Base-by-base conservation (phyloP, 2,113 vertebrate species). In the Podocnemis expansa region DNA sequence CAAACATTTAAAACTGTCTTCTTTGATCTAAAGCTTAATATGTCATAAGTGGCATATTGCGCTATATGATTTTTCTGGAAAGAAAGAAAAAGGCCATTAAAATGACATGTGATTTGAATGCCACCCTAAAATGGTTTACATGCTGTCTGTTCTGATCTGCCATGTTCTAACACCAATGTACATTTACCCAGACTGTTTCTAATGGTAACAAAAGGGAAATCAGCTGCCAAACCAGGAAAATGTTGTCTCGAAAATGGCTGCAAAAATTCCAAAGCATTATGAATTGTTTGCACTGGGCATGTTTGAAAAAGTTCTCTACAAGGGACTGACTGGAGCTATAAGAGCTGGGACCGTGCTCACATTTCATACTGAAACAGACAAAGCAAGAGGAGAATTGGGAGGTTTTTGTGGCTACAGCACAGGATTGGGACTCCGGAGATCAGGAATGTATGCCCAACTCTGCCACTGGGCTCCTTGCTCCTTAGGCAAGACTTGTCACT, bases 31-130 rank as follows among this genome's bases (percentile, higher is more conserved):
- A 10, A n/a, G 88, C 80, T 67, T 82, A 21, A 27, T 8, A 43
- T 0, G 29, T 80, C 1, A 1, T 10, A 0, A 1, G 19, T 17
- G n/a, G 0, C 27, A 12, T 3, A 22, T 2, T 63, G 58, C 6
- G 80, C 19, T 34, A n/a, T 0, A 12, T 29, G 2, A n/a, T 3
- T 51, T 1, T 67, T 67, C 63, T n/a, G 16, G 0, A 6, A 58
- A 52, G 85, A 70, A 47, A 60, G 29, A 89, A n/a, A 78, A 49
- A 55, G 5, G n/a, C n/a, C n/a, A 2, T 5, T 5, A 5, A 9
- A 34, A 0, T 14, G 0, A 1, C 0, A 1, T 2, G 70, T 41
- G 6, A 41, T 19, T 19, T 0, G 25, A 10, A 73, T 60, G 45
- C 13, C 10, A 27, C 45, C 24, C 7, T 2, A 24, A n/a, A 25